These are phyloP conservation scores for Slavum lentiscoides DNA, from an alignment of 2,888 invertebrate species.

Conservation along the genomic window DNA sequence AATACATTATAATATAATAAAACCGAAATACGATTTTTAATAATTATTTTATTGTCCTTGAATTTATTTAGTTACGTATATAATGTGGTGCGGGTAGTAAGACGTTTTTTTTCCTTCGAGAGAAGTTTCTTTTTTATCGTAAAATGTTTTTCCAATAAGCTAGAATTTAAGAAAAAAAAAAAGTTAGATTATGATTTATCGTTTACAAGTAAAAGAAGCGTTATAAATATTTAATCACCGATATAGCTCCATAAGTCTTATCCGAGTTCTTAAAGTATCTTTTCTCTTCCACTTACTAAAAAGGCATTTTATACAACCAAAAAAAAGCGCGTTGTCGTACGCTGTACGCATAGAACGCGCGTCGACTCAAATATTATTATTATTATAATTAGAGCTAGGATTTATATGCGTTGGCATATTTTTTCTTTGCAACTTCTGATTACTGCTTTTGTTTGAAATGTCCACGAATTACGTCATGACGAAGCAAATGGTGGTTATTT, in stretches of 20 bases:
- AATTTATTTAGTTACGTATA: not conserved
- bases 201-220: slow-evolving; percentile 12
- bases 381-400: too few relatives aligned
- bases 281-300: not conserved
- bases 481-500: too few relatives aligned
- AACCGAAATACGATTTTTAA: not conserved
- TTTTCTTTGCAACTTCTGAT: too few relatives aligned
- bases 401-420: too few relatives aligned
- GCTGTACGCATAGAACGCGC: not conserved
- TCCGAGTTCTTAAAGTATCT: slow-evolving; percentile 16
- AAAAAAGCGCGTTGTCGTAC: not conserved
- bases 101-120: not conserved
- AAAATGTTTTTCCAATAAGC: slow-evolving; percentile 19
- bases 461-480: too few relatives aligned
- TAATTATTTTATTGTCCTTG: slow-evolving; percentile 8
- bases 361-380: too few relatives aligned
- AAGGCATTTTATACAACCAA: not conserved
- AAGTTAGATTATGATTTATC: slow-evolving; percentile 40
- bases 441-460: too few relatives aligned
- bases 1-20: not conserved
- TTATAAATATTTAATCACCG: slow-evolving; percentile 41
- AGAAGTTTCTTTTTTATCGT: slow-evolving; percentile 15
- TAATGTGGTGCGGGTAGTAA: not conserved
- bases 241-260: not conserved
- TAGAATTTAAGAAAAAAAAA: slow-evolving; percentile 24